These are phyloP conservation scores for Alosa alosa DNA, from an alignment of 2,113 vertebrate species.

Conservation along the genomic window DNA sequence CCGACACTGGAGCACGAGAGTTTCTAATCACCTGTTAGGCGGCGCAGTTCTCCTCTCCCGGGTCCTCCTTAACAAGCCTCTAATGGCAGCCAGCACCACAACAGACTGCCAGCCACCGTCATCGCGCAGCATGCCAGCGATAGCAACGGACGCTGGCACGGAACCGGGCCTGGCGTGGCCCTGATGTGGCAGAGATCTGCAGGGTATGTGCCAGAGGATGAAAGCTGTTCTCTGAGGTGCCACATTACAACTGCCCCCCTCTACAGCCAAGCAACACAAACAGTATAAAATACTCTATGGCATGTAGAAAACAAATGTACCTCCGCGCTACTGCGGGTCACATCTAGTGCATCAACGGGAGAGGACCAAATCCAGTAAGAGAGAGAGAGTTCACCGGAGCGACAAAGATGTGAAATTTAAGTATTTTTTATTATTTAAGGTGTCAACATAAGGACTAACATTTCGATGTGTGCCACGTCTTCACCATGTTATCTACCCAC, in stretches of 20 bases:
- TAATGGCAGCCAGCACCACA: neutral
- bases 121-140: neutral
- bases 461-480: too few relatives aligned
- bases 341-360: too few relatives aligned
- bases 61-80: neutral
- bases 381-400: too few relatives aligned
- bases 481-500: neutral
- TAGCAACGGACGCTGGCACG: neutral
- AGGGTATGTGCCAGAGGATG: neutral
- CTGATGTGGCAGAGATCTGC: neutral
- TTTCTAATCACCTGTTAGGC: slow-evolving; percentile 1
- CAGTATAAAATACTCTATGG: neutral
- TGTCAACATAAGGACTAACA: too few relatives aligned
- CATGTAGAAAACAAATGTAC: too few relatives aligned
- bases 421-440: too few relatives aligned
- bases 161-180: neutral
- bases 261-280: neutral
- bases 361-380: too few relatives aligned
- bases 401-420: too few relatives aligned
- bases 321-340: too few relatives aligned
- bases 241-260: neutral
- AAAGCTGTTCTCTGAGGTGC: neutral
- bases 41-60: neutral
- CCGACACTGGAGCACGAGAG: neutral
- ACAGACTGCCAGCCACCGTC: neutral